Evolutionary conservation across 2,888 invertebrate species (phyloP).

Genomic region (Aspidiotus destructor): DNA sequence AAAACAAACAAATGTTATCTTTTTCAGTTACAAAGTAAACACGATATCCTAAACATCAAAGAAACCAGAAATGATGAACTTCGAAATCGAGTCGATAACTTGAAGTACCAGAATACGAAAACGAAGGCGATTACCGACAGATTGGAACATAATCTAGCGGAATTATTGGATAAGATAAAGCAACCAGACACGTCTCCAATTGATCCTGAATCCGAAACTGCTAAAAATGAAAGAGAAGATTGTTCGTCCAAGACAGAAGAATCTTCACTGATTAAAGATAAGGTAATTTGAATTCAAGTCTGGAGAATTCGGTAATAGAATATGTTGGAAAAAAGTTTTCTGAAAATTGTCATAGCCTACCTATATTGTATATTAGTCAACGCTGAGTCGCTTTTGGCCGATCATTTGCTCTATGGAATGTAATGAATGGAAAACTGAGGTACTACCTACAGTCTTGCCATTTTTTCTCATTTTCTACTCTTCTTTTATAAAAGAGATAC

Average conservation of each 20-base stretch:
- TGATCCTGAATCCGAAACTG: slow-evolving; percentile 6
- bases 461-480: too few relatives aligned
- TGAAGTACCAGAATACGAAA: slow-evolving; percentile 28
- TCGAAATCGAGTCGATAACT: slow-evolving; percentile 23
- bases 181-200: neutral
- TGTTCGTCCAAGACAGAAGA: neutral
- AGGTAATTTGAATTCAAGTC: slow-evolving; percentile 12
- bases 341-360: too few relatives aligned
- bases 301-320: too few relatives aligned
- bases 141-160: slow-evolving; percentile 26
- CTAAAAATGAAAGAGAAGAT: neutral
- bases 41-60: slow-evolving; percentile 19
- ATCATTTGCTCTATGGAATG: too few relatives aligned
- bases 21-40: slow-evolving; percentile 18
- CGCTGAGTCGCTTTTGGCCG: too few relatives aligned
- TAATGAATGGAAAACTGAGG: too few relatives aligned
- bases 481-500: too few relatives aligned
- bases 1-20: neutral
- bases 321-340: too few relatives aligned
- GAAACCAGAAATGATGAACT: slow-evolving; percentile 25
- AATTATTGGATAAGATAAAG: slow-evolving; percentile 25
- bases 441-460: too few relatives aligned
- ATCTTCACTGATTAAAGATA: neutral
- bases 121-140: slow-evolving; percentile 22
- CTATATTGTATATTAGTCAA: too few relatives aligned